A percentile compares a stretch with the other conserved stretches of the same genome.
Evolutionary conservation across 1,140 invertebrate genomes (phyloP).

Genomic region (Paracyclopina nana): DNA sequence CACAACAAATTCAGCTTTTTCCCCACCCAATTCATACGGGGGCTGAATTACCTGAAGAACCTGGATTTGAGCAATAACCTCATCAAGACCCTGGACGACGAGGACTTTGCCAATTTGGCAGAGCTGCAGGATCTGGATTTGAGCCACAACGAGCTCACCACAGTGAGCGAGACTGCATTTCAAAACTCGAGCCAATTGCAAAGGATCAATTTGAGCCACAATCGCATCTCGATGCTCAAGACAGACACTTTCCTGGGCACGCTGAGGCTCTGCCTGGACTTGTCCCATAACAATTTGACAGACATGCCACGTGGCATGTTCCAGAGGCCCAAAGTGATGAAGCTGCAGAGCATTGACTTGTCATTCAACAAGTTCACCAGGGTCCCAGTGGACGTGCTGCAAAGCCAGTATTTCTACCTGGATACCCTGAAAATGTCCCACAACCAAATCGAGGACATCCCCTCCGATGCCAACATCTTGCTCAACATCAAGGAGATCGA

Average conservation of each 20-base stretch:
- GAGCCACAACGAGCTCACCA: conserved; percentile 49
- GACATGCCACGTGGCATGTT: conserved; percentile 64
- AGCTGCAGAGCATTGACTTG: conserved; percentile 58
- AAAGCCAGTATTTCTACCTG: conserved; percentile 59
- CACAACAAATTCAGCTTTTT: conserved; percentile 60
- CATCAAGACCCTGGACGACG: conserved; percentile 51
- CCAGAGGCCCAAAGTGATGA: conserved; percentile 48
- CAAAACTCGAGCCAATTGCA: conserved; percentile 74
- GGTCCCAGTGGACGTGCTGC: conserved; percentile 51
- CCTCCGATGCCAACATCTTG: conserved; percentile 58
- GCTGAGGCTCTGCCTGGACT: conserved; percentile 48
- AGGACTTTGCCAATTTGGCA: conserved; percentile 58
- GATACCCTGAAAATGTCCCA: conserved; percentile 51
- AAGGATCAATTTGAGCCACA: conserved; percentile 47
- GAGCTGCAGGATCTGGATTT: conserved; percentile 44
- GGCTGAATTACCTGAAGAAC: conserved; percentile 22
- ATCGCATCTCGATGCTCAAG: conserved; percentile 48
- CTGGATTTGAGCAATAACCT: conserved; percentile 54
- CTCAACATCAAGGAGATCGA: conserved; percentile 68
- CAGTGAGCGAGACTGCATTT: conserved; percentile 62
- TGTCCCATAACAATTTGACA: conserved; percentile 47
- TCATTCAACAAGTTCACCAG: conserved; percentile 50
- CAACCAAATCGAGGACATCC: conserved; percentile 53
- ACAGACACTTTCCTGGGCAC: conserved; percentile 63
- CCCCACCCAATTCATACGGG: conserved; percentile 51